Percentiles rank a stretch among this genome's conserved stretches.
Conservation (phyloP, 2,797 vertebrate species). For the Tinamus major region DNA sequence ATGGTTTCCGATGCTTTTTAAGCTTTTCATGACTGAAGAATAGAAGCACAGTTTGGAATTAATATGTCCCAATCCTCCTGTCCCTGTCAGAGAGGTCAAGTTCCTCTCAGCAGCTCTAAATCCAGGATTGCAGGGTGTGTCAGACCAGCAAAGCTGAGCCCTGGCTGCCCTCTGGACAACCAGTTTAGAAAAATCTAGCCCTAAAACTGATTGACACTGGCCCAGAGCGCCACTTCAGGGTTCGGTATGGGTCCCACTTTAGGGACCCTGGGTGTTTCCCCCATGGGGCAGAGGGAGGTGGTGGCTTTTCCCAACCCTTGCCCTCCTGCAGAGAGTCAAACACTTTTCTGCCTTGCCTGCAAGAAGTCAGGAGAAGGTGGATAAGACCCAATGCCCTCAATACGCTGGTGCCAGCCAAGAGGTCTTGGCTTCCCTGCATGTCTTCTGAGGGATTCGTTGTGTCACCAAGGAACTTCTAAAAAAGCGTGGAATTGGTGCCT, state of each 20-base stretch:
- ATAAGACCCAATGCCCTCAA: fast-evolving
- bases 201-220: conserved; percentile 43
- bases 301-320: background rate
- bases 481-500: fast-evolving
- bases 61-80: fast-evolving
- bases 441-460: fast-evolving
- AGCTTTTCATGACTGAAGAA: background rate
- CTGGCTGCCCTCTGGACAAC: background rate
- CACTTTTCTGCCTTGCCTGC: background rate
- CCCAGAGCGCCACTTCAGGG: background rate
- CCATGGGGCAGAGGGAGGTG: fast-evolving
- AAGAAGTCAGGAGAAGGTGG: background rate
- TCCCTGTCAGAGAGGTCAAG: background rate
- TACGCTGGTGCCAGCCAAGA: background rate
- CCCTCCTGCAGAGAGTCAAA: background rate
- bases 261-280: fast-evolving
- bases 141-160: background rate
- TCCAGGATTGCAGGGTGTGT: background rate
- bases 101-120: background rate
- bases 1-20: background rate
- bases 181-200: background rate
- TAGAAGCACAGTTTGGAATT: background rate
- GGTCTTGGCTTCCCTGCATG: fast-evolving
- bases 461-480: background rate
- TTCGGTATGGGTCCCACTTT: background rate